Base-by-base conservation (phyloP, 1,140 invertebrate species). In the Aphaenogaster floridana region DNA sequence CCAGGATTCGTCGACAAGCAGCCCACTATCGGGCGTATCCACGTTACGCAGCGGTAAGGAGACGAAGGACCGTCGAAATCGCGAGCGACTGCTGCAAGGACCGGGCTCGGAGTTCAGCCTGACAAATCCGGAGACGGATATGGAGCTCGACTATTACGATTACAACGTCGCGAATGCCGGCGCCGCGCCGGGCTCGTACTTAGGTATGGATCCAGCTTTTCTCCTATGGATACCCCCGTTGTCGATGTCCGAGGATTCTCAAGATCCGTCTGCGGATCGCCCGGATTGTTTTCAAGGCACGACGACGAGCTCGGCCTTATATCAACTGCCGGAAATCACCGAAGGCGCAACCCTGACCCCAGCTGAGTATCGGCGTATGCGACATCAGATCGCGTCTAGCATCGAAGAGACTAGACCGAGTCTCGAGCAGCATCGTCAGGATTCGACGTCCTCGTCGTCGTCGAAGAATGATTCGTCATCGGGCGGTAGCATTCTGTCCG, bases 81-180 rank as follows among this genome's bases (percentile, higher is more conserved):
- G 97, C 1, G 96, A 97, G 83, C 96, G 96, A 77, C 94, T 98
- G 6, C 94, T 98, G 11, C 96, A 96, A 42, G 96, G 96, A 2
- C 97, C 97, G 0, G 96, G 96, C 1, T 98, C 98, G 0, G 98
- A 98, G 90, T 97, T 98, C 86, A 98, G 98, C 64, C 94, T 98
- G n/a, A 96, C 96, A 0, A 97, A 96, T 36, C 96, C 96, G 61
- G 97, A 97, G 59, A 96, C 96, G 5, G 98, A 98, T 91, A 95
- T 98, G 78, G 98, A 98, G 94, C 95, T 98, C 57, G 98, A 98
- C 92, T 98, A 98, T 92, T 98, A 98, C 91, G 98, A 98, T 94
- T 98, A 98, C 90, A 98, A 98, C 94, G 98, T 98, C 1, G 97
- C 97, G 66, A 97, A 97, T 86, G 96, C 97, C 77, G 97, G 97